phyloP scores from a whole-genome alignment of 2,113 vertebrate species.

The Coptodon bakossiorum region DNA sequence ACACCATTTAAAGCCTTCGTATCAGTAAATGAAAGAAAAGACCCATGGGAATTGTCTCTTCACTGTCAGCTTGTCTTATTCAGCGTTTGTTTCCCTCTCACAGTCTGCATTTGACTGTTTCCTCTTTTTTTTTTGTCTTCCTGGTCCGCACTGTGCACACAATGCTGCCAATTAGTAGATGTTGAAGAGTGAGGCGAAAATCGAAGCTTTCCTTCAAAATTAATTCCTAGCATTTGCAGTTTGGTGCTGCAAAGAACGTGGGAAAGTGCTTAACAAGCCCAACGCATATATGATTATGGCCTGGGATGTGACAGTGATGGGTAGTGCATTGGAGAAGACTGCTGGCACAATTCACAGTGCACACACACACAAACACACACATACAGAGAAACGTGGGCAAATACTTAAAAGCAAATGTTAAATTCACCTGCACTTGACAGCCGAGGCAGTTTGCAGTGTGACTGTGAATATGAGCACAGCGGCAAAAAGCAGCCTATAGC shows the following conservation, averaged over 20 bases:
- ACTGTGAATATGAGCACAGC: not conserved
- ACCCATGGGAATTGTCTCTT: constrained; percentile 18
- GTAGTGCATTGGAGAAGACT: not conserved
- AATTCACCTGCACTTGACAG: not conserved
- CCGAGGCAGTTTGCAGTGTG: not conserved
- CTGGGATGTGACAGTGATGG: not conserved
- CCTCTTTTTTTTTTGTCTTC: not conserved
- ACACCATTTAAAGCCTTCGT: not conserved
- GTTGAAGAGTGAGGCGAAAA: constrained; percentile 12
- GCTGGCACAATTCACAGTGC: not conserved
- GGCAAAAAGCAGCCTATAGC: not conserved
- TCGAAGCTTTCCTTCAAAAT: constrained; percentile 25
- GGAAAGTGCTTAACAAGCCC: constrained; percentile 34
- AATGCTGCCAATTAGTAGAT: constrained; percentile 61
- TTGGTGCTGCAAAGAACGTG: not conserved
- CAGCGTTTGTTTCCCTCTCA: not conserved
- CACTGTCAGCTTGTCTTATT: constrained; percentile 2
- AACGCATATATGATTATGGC: not conserved
- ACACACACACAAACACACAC: not conserved
- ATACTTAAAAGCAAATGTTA: not conserved
- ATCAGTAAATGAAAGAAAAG: constrained; percentile 3
- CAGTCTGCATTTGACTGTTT: constrained; percentile 3
- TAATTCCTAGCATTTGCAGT: constrained; percentile 33
- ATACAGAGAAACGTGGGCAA: not conserved
- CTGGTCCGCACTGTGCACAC: not conserved